These are phyloP conservation scores for Menidia menidia DNA, from an alignment of 2,797 vertebrate genomes.

Conservation along the genomic window DNA sequence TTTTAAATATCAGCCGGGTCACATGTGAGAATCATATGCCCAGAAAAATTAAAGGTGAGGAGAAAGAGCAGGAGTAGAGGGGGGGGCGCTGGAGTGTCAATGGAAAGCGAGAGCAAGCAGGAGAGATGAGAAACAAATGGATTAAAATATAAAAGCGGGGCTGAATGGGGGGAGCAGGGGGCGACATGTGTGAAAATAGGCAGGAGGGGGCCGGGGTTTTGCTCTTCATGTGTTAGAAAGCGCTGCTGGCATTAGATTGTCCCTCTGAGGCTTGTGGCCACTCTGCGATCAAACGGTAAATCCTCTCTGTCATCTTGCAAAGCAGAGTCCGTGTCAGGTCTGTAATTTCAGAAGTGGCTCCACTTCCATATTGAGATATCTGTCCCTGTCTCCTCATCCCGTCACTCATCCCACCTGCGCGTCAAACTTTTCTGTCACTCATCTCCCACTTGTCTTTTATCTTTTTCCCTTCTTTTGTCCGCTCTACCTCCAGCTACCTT, in stretches of 20 bases:
- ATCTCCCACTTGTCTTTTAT: conserved; percentile 13
- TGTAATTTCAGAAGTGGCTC: conserved; percentile 66
- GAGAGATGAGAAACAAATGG: conserved; percentile 71
- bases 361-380: conserved; percentile 19
- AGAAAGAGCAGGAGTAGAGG: conserved; percentile 13
- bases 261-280: conserved; percentile 52
- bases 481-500: conserved; percentile 83
- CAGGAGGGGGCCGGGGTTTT: conserved; percentile 43
- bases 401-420: conserved; percentile 4
- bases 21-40: conserved; percentile 31
- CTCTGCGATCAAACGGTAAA: conserved; percentile 64
- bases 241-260: conserved; percentile 60
- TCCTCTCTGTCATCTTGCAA: conserved; percentile 50
- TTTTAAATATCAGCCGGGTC: conserved; percentile 63
- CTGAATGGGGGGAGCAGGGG: conserved; percentile 2
- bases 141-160: conserved; percentile 72
- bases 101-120: conserved; percentile 27
- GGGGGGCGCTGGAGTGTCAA: conserved; percentile 12
- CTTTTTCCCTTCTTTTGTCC: conserved; percentile 10
- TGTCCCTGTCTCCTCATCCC: neutral
- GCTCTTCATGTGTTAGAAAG: conserved; percentile 50
- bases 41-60: conserved; percentile 53
- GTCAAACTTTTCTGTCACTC: conserved; percentile 21
- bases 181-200: conserved; percentile 20
- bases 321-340: conserved; percentile 31